A percentile compares a stretch with the other conserved stretches of the same genome.
Evolutionary conservation across 2,888 invertebrate genomes (phyloP).

Genomic region (Disparrhopalites patrizii): DNA sequence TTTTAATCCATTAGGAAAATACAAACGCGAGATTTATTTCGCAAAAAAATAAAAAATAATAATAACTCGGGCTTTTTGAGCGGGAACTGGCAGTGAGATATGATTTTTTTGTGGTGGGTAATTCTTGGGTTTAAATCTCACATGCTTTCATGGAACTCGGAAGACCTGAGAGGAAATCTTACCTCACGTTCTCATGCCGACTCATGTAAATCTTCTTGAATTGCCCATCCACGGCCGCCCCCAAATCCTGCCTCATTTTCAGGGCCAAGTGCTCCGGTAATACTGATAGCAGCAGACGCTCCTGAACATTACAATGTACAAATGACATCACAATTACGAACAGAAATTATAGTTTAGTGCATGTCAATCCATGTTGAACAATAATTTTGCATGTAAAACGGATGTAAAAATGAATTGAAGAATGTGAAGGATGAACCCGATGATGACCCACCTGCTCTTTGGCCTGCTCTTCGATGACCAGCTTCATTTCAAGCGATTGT

Average conservation of each 20-base stretch:
- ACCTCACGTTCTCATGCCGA: slow-evolving; percentile 93
- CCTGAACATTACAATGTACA: no score
- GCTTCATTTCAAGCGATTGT: slow-evolving; percentile 83
- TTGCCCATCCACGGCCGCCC: slow-evolving; percentile 79
- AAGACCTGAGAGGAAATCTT: slow-evolving; percentile 50
- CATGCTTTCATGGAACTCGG: no score
- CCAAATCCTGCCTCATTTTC: slow-evolving; percentile 91
- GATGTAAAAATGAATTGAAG: background rate
- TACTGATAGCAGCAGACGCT: slow-evolving; percentile 84
- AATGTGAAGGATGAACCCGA: background rate
- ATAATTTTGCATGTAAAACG: background rate
- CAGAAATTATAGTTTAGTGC: background rate
- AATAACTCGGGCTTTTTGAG: no score
- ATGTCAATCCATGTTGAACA: no score
- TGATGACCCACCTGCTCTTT: slow-evolving; percentile 83
- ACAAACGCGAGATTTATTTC: no score
- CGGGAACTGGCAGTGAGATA: no score
- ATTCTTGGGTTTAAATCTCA: no score
- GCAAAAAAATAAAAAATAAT: no score
- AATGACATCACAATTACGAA: no score
- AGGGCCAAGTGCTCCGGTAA: slow-evolving; percentile 94
- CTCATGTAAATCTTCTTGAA: slow-evolving; percentile 98
- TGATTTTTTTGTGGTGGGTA: no score
- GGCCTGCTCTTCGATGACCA: slow-evolving; percentile 89
- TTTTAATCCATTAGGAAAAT: no score